Base-by-base conservation (phyloP, 2,113 vertebrate species). In the Lophotis ruficrista region DNA sequence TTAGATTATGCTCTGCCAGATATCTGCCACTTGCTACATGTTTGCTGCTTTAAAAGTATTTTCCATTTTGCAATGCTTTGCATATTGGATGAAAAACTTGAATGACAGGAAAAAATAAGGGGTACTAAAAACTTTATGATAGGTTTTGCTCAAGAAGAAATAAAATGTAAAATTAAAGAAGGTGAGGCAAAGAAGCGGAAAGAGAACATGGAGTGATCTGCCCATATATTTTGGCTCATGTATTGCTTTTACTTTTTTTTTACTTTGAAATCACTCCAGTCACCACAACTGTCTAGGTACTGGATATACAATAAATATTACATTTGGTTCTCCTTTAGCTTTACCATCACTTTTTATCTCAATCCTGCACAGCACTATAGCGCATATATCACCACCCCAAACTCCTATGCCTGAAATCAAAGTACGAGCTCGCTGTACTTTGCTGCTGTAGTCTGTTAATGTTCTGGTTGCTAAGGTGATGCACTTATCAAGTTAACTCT, bases 391-490 rank as follows among this genome's bases (percentile, higher is more conserved):
- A 77, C 10, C 35, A 64, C 31, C 7, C 23, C 85, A 70, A 72
- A 73, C 24, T 70, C 19, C 62, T 83, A 4, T 47, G 45, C 17
- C 37, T 79, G 53, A 83, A 83, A 93, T 31, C 75, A 50, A 65
- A 73, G 41, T 50, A 53, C 19, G 77, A 90, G 4, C 61, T 80
- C 68, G 71, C 41, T 86, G 28, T 57, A 56, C 41, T 92, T 80
- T 57, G 24, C 72, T 88, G 37, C 54, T 83, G 76, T 48, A 69
- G 30, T 54, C 81, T 69, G 75, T 83, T 83, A 86, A 95, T 90
- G n/a, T 85, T 87, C 73, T 75, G 68, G 90, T 96, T 95, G 88
- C 88, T 90, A 92, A 65, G 86, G 95, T 11, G 4, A 90, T 83
- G 76, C 31, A 31, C 51, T 86, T 94, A 88, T 3, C 1, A 6